Evolutionary conservation across 2,113 vertebrate genomes (phyloP).

Genomic region (Phocoena phocoena): DNA sequence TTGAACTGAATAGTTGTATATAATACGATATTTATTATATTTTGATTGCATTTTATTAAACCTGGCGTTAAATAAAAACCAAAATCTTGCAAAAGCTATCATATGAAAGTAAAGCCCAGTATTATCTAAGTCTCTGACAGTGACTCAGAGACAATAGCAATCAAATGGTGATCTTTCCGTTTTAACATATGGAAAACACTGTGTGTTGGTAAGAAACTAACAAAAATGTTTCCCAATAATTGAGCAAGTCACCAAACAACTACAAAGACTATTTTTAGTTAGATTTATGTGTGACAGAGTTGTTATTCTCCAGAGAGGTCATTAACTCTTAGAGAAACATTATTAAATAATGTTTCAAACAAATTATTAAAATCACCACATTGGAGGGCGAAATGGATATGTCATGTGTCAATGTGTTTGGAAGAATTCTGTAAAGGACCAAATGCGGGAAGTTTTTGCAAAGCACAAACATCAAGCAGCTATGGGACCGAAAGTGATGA

Average conservation of each 20-base stretch:
- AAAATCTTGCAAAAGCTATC: not conserved
- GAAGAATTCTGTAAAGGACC: slow-evolving; percentile 17
- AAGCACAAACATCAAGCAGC: not conserved
- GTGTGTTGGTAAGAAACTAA: not conserved
- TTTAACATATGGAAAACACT: not conserved
- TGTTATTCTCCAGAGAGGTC: not conserved
- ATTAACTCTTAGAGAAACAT: not conserved
- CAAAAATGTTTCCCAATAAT: not conserved
- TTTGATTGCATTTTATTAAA: slow-evolving; percentile 10
- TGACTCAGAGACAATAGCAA: not conserved
- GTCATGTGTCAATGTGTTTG: not conserved
- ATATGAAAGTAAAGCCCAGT: not conserved
- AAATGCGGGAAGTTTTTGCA: not conserved
- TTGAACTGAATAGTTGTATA: not conserved
- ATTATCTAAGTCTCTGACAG: not conserved
- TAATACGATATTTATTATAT: not conserved
- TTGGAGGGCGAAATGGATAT: not conserved
- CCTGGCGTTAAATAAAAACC: not conserved
- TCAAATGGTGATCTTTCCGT: not conserved
- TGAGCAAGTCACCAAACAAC: not conserved
- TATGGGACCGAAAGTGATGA: not conserved
- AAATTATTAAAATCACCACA: not conserved
- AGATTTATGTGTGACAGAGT: not conserved
- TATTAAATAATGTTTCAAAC: not conserved
- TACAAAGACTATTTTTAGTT: not conserved